Base-by-base conservation (phyloP, 2,888 invertebrate genomes). In the Eilema caniola region DNA sequence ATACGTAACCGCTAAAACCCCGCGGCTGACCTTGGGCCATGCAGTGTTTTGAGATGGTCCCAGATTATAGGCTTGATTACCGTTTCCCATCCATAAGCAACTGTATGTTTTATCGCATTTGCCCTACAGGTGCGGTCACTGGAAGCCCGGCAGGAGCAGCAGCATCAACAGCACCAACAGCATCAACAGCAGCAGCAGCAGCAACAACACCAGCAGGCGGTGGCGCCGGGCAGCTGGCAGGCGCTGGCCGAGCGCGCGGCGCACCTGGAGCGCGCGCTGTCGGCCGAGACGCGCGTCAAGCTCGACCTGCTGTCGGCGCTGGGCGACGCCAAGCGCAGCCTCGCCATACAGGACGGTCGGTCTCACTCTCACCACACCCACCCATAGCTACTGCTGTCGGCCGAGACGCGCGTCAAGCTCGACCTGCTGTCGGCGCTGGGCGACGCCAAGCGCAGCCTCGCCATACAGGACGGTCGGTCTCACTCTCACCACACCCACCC, bases 401-500 rank as follows among this genome's bases (percentile, higher is more conserved):
- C 28, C 28, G 28, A 28, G 28, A 28, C 28, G 3, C 28, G 28
- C 28, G 28, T 28, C 28, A 28, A 28, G 28, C 5, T 28, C 3
- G 28, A 28, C 28, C 28, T 69, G 73, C 71, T 72, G 67, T 72
- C 63, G 76, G 70, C 67, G 53, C 67, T 72, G 47, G 67, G 98
- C 28, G 28, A 28, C 28, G 28, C 28, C 28, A 28, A 28, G 28
- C 28, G 28, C 3, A 28, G 28, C 28, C 28, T 28, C 28, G 28
- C 28, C 28, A 28, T 28, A 28, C 28, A 28, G 28, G 28, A 28
- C 28, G 28, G 28, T 28, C 28, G 28, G 28, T 28, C 28, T 5
- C 28, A 28, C 28, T 28, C 5, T n/a, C n/a, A 99, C 90, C 98
- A 98, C 89, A 93, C 97, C 85, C 98, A 99, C 90, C 96, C 99